Base-by-base conservation (phyloP, 2,113 vertebrate genomes). In the Notarius lentiginosus region DNA sequence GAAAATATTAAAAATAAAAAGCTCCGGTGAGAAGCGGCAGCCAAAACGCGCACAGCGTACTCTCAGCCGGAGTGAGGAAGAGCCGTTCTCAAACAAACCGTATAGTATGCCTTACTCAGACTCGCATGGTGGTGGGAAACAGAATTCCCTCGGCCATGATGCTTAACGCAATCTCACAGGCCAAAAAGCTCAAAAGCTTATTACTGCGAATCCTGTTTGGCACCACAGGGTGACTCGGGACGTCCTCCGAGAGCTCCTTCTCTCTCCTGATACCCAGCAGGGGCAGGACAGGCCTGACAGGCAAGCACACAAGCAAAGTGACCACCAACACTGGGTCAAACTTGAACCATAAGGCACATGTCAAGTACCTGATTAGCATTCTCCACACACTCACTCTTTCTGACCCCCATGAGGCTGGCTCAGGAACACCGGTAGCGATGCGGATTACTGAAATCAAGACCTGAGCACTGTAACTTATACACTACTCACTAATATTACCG, bases 331-430 rank as follows among this genome's bases (percentile, higher is more conserved):
- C 84, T 70, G 53, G 68, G 79, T 79, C 66, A 83, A 51, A 47
- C 56, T 63, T 30, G 24, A 82, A 86, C 88, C 80, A 60, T 56
- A 79, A 47, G 85, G 88, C 80, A 87, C 79, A 89, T 87, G 83
- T 79, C 88, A 87, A 51, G 76, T n/a, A 22, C 24, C 81, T 79
- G 70, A 88, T 89, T 89, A 88, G 86, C 77, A 85, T 88, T 89
- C 82, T 60, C 56, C 5, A 41, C 30, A 41, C 10, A 60, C 5
- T 30, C 30, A 30, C 30, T 30, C 30, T 30, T 30, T 30, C 30
- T 30, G 30, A 30, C 86, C 49, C 27, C 22, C 66, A 51, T 65
- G 22, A 47, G 12, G 49, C 75, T 53, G 60, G 65, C 34, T 83
- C 51, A 66, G 79, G 58, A 82, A 1, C 70, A 34, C 7, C 5